Evolutionary conservation across 2,888 invertebrate species (phyloP), one percentile per base, ranked within the genome.

Genomic region (Litoditis marina): DNA sequence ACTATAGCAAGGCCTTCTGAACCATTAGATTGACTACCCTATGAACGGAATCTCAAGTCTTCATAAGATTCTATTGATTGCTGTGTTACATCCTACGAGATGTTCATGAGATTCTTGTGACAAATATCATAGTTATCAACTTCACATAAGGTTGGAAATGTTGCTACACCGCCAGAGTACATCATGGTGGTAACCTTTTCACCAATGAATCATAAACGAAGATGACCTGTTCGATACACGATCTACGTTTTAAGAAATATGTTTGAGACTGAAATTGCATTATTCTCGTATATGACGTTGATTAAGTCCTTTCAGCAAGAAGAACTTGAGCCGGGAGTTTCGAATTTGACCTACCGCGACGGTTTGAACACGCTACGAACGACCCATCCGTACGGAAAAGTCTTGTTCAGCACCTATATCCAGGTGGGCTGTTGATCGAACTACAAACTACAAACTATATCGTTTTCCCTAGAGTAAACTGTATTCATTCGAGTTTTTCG

Each of bases 381-480:
- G 50, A 32, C 58, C 4, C 74, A 78, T 65, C 76, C 71, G 27
- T 74, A 69, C 62, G 64, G 68, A 52, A 68, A 68, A 64, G 73
- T 76, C 27, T 52, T 79, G 19, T 79, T 79, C 65, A 71, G 73
- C 31, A 66, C 72, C 7, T 77, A 71, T 59, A 67, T 76, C 46
- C 74, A 73, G 56, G 66, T 63, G 52, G 5, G 13, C 13, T n/a
- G 39, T 8, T 16, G 16, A 19, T 39, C 54, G 6, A 56, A 27
- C 19, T 16, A 27, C n/a, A n/a, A 56, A 44, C 19, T 28, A 25
- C 8, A 51, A 16, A 19, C 16, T n/a, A n/a, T n/a, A n/a, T n/a
- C n/a, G n/a, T n/a, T n/a, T n/a, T n/a, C n/a, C n/a, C n/a, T n/a
- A n/a, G n/a, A n/a, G n/a, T n/a, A n/a, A n/a, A n/a, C n/a, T n/a